Evolutionary conservation across 2,113 vertebrate genomes (phyloP).

Genomic region (Alaudala cheleensis): DNA sequence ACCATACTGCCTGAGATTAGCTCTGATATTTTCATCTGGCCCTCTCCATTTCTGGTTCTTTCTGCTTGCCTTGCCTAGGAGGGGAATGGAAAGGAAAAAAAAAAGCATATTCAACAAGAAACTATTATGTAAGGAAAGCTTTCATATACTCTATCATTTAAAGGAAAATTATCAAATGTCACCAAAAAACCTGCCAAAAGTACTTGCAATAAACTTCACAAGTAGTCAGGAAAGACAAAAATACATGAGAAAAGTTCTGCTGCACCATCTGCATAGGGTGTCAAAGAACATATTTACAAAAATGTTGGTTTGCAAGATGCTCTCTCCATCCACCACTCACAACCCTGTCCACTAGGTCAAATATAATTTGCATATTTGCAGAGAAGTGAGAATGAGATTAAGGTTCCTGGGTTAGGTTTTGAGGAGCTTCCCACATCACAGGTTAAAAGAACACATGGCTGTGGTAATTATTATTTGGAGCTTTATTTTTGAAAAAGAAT

Average conservation of each 20-base stretch:
- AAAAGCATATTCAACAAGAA: not conserved
- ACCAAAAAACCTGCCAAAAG: not conserved
- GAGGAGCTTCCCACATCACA: not conserved
- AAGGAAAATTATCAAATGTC: not conserved
- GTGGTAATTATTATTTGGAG: not conserved
- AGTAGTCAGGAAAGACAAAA: not conserved
- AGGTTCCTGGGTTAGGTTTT: not conserved
- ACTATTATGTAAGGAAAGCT: not conserved
- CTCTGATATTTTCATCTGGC: constrained; percentile 96
- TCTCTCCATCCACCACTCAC: not conserved
- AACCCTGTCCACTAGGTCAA: not conserved
- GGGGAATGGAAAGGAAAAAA: not conserved
- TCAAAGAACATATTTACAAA: not conserved
- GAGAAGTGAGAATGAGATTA: not conserved
- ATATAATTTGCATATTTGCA: not conserved
- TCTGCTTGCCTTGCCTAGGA: constrained; percentile 90
- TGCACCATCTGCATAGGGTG: not conserved
- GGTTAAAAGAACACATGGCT: not conserved
- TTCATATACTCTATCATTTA: not conserved
- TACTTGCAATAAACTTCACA: not conserved
- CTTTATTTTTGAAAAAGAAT: not conserved
- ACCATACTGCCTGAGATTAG: constrained; percentile 94
- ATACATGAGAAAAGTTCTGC: not conserved
- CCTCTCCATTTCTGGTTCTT: constrained; percentile 98
- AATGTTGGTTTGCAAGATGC: not conserved